Conservation (phyloP, 2,113 vertebrate species). For the Mastomys natalensis region DNA sequence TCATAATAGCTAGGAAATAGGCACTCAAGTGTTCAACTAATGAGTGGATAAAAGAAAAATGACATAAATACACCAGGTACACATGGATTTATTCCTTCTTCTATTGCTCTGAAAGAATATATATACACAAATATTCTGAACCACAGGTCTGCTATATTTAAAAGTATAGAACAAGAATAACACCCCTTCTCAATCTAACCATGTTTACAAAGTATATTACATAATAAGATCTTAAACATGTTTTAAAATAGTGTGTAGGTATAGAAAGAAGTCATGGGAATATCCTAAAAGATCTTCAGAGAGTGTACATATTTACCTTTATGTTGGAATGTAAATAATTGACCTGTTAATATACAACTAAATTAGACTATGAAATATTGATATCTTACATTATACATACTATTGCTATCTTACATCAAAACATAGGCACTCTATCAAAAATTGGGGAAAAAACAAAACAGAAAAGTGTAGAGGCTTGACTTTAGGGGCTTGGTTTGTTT, state of each 20-base stretch:
- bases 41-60: neutral
- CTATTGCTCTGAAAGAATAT: neutral
- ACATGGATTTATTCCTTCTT: neutral
- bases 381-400: neutral
- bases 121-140: neutral
- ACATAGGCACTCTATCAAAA: neutral
- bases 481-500: neutral
- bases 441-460: neutral
- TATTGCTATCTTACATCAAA: neutral
- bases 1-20: neutral
- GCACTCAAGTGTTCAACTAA: too few species aligned
- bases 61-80: neutral
- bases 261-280: neutral
- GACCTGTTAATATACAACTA: neutral
- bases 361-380: neutral
- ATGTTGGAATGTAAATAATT: neutral
- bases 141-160: neutral
- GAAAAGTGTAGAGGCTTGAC: neutral
- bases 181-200: neutral
- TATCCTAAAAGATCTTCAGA: neutral
- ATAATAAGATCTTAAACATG: neutral
- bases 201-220: neutral
- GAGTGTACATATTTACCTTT: neutral
- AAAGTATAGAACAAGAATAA: neutral
- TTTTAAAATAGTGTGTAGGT: neutral